These are phyloP conservation scores for Electrophaes corylata DNA, from an alignment of 2,888 invertebrate genomes.

Conservation along the genomic window DNA sequence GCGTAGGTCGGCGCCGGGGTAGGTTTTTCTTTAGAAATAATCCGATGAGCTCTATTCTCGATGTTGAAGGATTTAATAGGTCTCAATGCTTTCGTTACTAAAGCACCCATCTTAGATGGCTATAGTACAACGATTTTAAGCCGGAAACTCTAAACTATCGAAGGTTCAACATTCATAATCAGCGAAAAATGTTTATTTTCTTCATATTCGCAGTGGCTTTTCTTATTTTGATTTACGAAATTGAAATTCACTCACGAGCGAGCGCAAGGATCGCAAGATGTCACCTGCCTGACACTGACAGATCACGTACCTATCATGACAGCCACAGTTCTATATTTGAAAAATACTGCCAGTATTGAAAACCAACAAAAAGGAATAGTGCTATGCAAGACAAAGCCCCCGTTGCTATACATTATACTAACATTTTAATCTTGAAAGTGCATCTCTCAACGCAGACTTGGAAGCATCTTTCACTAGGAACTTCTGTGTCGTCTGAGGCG, in stretches of 20 bases:
- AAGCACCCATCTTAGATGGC: slow-evolving; percentile 87
- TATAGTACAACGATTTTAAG: slow-evolving; percentile 49
- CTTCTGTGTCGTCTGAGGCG: slow-evolving; percentile 38
- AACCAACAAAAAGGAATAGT: neutral
- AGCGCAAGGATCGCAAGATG: too few relatives aligned
- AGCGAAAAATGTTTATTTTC: neutral
- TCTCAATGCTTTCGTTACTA: slow-evolving; percentile 83
- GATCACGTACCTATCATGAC: neutral
- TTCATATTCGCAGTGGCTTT: neutral
- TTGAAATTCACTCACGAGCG: too few relatives aligned
- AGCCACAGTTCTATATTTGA: slow-evolving; percentile 42
- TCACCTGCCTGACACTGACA: neutral
- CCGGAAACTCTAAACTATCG: slow-evolving; percentile 35
- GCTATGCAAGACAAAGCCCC: slow-evolving; percentile 4
- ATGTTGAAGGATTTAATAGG: slow-evolving; percentile 89
- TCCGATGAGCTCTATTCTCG: slow-evolving; percentile 89
- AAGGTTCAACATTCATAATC: slow-evolving; percentile 10
- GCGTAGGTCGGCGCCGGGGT: slow-evolving; percentile 89
- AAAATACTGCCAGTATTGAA: slow-evolving; percentile 33
- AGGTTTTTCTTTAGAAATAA: slow-evolving; percentile 87
- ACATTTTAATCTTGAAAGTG: slow-evolving; percentile 68
- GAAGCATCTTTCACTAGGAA: slow-evolving; percentile 50
- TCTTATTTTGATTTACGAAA: neutral
- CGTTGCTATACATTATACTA: too few relatives aligned
- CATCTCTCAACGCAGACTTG: slow-evolving; percentile 57